These are phyloP conservation scores for Zingel zingel DNA, from an alignment of 2,113 vertebrate species.

Conservation along the genomic window DNA sequence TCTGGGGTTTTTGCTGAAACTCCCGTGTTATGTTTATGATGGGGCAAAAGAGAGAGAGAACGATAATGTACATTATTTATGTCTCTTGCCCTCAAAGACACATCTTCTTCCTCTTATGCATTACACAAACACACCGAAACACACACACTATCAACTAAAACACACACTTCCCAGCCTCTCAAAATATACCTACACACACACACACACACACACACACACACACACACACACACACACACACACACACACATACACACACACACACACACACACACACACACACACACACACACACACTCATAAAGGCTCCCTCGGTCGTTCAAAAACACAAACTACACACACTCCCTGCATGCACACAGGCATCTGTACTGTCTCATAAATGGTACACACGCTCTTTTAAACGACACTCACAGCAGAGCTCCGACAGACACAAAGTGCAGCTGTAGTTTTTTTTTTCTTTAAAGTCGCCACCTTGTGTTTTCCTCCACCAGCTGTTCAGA, in stretches of 20 bases:
- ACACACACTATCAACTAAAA: background rate
- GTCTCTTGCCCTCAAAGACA: constrained; percentile 27
- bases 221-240: background rate
- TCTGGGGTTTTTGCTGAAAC: constrained; percentile 25
- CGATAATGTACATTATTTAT: constrained; percentile 39
- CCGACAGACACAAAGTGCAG: constrained; percentile 39
- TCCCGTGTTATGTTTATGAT: constrained; percentile 63
- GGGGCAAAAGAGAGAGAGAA: constrained; percentile 17
- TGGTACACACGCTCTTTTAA: constrained; percentile 32
- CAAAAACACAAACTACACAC: constrained; percentile 1
- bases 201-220: constrained; percentile 3
- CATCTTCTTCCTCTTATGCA: constrained; percentile 4
- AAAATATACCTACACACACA: constrained; percentile 14
- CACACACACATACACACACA: constrained; percentile 32
- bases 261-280: constrained; percentile 23
- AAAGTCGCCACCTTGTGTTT: constrained; percentile 46
- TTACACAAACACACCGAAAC: constrained; percentile 8
- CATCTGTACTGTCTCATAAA: constrained; percentile 28
- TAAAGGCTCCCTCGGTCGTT: background rate
- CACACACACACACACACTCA: constrained; percentile 1
- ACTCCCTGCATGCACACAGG: constrained; percentile 10
- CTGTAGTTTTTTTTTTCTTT: constrained; percentile 22
- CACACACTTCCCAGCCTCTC: constrained; percentile 8
- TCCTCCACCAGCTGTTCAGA: constrained; percentile 47
- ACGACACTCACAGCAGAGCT: constrained; percentile 25